Conservation (phyloP, 2,113 vertebrate species). For the Arothron firmamentum region DNA sequence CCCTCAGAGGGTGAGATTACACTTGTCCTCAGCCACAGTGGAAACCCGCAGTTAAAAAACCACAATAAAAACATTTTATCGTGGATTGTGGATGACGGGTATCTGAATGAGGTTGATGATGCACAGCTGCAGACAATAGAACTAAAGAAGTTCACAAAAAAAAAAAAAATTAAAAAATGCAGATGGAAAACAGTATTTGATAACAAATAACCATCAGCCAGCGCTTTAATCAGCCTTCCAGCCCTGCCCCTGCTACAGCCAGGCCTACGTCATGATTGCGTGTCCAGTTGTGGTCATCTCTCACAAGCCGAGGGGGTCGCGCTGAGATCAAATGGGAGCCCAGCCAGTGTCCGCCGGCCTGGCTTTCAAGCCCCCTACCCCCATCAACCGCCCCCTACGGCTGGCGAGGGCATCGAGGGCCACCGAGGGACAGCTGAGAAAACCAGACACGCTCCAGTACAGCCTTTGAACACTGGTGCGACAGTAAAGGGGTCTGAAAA, state of each 20-base stretch:
- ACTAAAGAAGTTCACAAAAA: too few relatives aligned
- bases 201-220: neutral
- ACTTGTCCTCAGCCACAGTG: too few relatives aligned
- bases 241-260: neutral
- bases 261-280: constrained; percentile 38
- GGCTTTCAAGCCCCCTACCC: constrained; percentile 16
- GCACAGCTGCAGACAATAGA: too few relatives aligned
- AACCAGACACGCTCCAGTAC: constrained; percentile 59
- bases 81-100: too few relatives aligned
- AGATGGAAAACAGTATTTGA: neutral
- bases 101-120: too few relatives aligned
- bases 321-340: constrained; percentile 66
- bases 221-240: neutral
- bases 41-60: too few relatives aligned
- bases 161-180: neutral
- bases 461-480: constrained; percentile 62
- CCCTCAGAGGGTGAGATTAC: too few relatives aligned
- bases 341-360: constrained; percentile 50
- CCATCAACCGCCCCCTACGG: constrained; percentile 50
- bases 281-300: constrained; percentile 72
- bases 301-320: constrained; percentile 67
- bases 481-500: constrained; percentile 41
- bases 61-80: too few relatives aligned
- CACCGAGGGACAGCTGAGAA: constrained; percentile 74
- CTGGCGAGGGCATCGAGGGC: constrained; percentile 51